phyloP scores from a whole-genome alignment of 2,797 vertebrate species.

The Paramormyrops hopkinsi region DNA sequence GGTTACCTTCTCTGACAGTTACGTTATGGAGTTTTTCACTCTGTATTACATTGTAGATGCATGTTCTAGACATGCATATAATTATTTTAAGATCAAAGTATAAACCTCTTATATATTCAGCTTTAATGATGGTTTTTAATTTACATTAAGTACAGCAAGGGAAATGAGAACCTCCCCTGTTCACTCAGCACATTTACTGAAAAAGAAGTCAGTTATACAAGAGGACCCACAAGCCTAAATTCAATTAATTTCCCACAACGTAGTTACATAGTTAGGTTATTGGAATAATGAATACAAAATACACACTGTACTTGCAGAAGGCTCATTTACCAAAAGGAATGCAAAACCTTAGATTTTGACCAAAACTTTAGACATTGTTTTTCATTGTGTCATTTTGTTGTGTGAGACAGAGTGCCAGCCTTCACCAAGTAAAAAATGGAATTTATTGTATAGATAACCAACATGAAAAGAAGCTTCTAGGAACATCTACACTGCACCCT shows the following conservation, averaged over 20 bases:
- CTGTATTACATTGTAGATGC: background rate
- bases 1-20: background rate
- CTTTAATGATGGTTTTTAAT: conserved; percentile 12
- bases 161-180: background rate
- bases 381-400: background rate
- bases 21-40: background rate
- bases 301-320: background rate
- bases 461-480: background rate
- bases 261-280: background rate
- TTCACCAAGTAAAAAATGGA: background rate
- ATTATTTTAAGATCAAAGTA: conserved; percentile 10
- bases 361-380: background rate
- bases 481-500: background rate
- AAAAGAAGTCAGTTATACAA: conserved; percentile 10
- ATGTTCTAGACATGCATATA: background rate
- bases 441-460: background rate
- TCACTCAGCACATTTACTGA: background rate
- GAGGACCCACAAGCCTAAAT: conserved; percentile 6
- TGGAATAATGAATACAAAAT: background rate
- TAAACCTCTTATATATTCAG: background rate
- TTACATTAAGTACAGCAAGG: conserved; percentile 3
- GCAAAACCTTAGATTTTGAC: background rate
- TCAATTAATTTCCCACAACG: background rate
- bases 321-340: background rate
- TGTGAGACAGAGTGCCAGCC: background rate